phyloP scores from a whole-genome alignment of 2,797 vertebrate genomes.

The Taenioides sp. region DNA sequence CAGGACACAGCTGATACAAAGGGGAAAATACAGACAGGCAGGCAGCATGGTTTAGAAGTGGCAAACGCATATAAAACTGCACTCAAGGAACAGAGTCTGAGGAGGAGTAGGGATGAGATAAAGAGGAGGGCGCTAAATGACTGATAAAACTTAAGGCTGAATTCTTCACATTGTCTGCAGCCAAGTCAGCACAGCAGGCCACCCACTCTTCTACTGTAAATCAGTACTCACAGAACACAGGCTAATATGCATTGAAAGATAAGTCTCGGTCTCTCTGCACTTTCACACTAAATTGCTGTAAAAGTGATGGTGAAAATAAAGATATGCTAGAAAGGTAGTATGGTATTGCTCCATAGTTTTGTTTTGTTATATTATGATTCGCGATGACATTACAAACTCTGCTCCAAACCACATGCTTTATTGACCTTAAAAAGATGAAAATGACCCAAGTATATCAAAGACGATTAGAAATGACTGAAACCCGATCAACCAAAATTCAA shows the following conservation, averaged over 20 bases:
- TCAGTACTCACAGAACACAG: slow-evolving; percentile 18
- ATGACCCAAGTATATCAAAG: too few species aligned
- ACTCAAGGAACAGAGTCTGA: slow-evolving; percentile 17
- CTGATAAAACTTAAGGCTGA: slow-evolving; percentile 66
- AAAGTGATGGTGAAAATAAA: not conserved
- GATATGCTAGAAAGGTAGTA: not conserved
- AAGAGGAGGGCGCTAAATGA: slow-evolving; percentile 45
- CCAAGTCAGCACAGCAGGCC: slow-evolving; percentile 50
- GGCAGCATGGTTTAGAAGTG: slow-evolving; percentile 13
- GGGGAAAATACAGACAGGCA: slow-evolving; percentile 27
- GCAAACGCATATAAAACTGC: slow-evolving; percentile 48
- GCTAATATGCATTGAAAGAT: slow-evolving; percentile 31
- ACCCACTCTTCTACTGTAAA: slow-evolving; percentile 42
- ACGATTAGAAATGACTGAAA: too few species aligned
- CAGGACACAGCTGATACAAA: slow-evolving; percentile 44
- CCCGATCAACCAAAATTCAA: too few species aligned
- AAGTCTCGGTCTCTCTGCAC: not conserved
- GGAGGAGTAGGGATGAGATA: slow-evolving; percentile 25
- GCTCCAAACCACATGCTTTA: too few species aligned
- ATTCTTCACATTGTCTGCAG: slow-evolving; percentile 70
- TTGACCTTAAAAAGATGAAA: too few species aligned
- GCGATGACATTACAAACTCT: too few species aligned
- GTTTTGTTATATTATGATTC: not conserved
- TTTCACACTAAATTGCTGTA: not conserved
- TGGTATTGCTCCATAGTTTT: too few species aligned